Percentiles rank a stretch among this genome's conserved stretches.
phyloP scores from a whole-genome alignment of 2,888 invertebrate genomes.

The Dioctria rufipes region DNA sequence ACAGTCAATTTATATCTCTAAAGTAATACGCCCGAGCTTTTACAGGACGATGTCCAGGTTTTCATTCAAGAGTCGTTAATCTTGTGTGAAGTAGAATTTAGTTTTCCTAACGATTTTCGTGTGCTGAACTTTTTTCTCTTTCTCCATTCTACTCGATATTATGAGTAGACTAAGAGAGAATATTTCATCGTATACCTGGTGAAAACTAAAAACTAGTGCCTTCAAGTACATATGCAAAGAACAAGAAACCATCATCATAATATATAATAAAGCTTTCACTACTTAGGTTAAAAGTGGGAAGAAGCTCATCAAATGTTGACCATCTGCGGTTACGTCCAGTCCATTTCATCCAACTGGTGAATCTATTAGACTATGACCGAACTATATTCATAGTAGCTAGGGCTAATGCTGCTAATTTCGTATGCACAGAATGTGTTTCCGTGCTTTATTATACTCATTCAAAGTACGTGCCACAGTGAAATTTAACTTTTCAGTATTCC shows the following conservation, averaged over 20 bases:
- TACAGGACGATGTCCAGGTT: not conserved
- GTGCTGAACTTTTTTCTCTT: not conserved
- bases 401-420: constrained; percentile 44
- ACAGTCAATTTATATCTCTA: constrained; percentile 22
- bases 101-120: not conserved
- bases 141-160: not conserved
- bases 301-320: constrained; percentile 33
- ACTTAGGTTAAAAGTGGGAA: not conserved
- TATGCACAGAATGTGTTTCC: constrained; percentile 33
- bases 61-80: constrained; percentile 30
- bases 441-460: constrained; percentile 48
- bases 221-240: not conserved
- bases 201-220: not conserved
- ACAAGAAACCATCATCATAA: constrained; percentile 26
- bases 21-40: constrained; percentile 18
- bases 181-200: not conserved
- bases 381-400: constrained; percentile 25
- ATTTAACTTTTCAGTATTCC: constrained; percentile 40
- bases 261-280: constrained; percentile 41
- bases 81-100: not conserved
- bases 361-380: constrained; percentile 44
- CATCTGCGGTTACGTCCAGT: constrained; percentile 34
- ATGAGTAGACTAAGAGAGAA: constrained; percentile 2
- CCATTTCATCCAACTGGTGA: constrained; percentile 42
- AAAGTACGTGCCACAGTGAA: constrained; percentile 41